These are phyloP conservation scores for Hypomecis atomaria DNA, from an alignment of 2,888 invertebrate genomes.

Conservation along the genomic window DNA sequence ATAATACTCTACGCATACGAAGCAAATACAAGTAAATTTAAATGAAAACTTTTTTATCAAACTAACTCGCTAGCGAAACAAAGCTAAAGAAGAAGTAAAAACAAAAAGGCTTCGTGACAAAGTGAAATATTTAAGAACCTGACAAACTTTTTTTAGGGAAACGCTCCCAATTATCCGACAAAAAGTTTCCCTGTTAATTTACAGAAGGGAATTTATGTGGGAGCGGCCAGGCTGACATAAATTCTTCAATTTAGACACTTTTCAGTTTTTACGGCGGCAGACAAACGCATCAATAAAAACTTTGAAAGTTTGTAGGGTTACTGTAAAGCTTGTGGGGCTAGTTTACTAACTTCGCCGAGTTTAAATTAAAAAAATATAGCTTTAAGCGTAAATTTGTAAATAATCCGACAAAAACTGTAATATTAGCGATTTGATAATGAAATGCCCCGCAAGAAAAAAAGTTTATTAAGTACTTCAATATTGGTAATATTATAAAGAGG, in stretches of 20 bases:
- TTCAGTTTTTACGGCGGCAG: constrained; percentile 15
- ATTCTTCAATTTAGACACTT: constrained; percentile 39
- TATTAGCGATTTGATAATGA: too few relatives aligned
- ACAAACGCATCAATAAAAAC: constrained; percentile 19
- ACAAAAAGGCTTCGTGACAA: constrained; percentile 42
- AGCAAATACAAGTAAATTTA: constrained; percentile 7
- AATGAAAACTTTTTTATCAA: constrained; percentile 12
- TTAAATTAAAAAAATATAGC: too few relatives aligned
- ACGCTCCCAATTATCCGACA: constrained; percentile 42
- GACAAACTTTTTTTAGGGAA: constrained; percentile 40
- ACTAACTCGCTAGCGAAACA: constrained; percentile 19
- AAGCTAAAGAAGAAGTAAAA: constrained; percentile 31
- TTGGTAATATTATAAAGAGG: too few relatives aligned
- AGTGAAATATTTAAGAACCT: constrained; percentile 43
- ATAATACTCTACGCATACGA: constrained; percentile 1
- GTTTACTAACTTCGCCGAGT: neutral
- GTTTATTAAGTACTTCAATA: too few relatives aligned
- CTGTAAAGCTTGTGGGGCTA: neutral
- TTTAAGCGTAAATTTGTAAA: too few relatives aligned
- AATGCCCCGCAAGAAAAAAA: too few relatives aligned
- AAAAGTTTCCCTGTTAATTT: constrained; percentile 41
- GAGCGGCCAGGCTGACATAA: constrained; percentile 34
- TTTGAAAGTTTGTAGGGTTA: neutral
- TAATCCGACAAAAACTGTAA: too few relatives aligned
- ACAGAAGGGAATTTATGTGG: constrained; percentile 40